A percentile compares a stretch with the other conserved stretches of the same genome.
Conservation (phyloP, 2,113 vertebrate genomes). For the Petromus typicus region DNA sequence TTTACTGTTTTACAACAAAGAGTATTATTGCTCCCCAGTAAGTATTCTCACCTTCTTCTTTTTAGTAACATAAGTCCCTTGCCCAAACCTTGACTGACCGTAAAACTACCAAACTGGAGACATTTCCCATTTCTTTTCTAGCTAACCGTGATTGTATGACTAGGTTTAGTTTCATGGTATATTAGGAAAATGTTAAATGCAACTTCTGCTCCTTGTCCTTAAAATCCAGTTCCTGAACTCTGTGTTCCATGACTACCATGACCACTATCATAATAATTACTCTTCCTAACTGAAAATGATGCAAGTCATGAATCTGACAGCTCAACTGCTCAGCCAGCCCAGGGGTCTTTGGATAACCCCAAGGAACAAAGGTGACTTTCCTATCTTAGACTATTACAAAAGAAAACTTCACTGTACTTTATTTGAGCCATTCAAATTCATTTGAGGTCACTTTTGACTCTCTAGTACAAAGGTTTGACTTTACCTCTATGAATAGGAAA, state of each 20-base stretch:
- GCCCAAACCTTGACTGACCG: not conserved
- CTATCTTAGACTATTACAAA: not conserved
- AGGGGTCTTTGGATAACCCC: not conserved
- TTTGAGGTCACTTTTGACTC: not conserved
- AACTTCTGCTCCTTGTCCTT: constrained; percentile 23
- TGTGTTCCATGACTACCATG: not conserved
- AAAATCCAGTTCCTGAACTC: constrained; percentile 6
- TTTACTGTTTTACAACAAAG: constrained; percentile 43
- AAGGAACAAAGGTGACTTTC: constrained; percentile 21
- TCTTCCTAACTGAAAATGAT: not conserved
- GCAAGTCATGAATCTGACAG: not conserved
- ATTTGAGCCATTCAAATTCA: not conserved
- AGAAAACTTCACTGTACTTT: constrained; percentile 42
- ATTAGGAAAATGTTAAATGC: constrained; percentile 17
- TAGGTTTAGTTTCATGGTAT: not conserved
- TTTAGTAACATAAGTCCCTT: constrained; percentile 10
- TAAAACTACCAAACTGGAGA: not conserved
- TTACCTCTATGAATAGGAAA: constrained; percentile 10
- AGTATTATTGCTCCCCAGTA: not conserved
- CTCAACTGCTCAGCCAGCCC: not conserved
- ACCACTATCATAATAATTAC: not conserved
- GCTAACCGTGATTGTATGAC: not conserved
- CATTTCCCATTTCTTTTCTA: constrained; percentile 24
- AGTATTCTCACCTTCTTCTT: not conserved
- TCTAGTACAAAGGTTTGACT: not conserved